Conservation (phyloP, 2,888 invertebrate species). For the Epinotia bilunana region DNA sequence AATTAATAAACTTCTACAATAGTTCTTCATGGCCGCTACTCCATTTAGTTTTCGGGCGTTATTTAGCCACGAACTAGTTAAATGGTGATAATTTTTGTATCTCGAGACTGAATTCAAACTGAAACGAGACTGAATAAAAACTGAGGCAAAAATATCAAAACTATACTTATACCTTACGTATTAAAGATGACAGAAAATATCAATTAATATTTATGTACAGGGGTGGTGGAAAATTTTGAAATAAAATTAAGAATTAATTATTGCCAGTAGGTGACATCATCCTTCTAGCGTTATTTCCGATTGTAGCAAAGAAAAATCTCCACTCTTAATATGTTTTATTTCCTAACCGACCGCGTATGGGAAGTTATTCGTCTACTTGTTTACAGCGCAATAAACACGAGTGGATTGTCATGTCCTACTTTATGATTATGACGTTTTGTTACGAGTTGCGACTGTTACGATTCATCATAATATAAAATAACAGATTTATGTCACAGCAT, state of each 20-base stretch:
- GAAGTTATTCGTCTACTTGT: slow-evolving; percentile 8
- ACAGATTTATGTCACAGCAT: background rate
- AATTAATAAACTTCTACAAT: background rate
- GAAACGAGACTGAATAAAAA: background rate
- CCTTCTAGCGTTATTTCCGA: too few species aligned
- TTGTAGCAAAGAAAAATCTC: background rate
- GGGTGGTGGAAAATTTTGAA: background rate
- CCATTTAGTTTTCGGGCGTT: background rate
- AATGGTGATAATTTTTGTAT: background rate
- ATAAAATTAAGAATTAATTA: background rate
- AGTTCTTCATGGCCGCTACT: background rate
- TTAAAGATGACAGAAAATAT: background rate
- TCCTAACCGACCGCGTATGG: background rate
- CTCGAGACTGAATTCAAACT: background rate
- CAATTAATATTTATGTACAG: background rate
- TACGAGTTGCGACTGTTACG: background rate
- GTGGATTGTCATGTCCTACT: slow-evolving; percentile 23
- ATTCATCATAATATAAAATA: slow-evolving; percentile 2
- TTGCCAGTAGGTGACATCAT: too few species aligned
- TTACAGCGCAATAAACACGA: slow-evolving; percentile 22
- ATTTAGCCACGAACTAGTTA: background rate
- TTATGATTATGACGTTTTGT: background rate
- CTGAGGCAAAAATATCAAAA: too few species aligned
- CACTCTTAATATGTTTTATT: slow-evolving; percentile 19
- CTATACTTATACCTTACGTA: too few species aligned